These are phyloP conservation scores for Heterotis niloticus DNA, from an alignment of 2,113 vertebrate genomes.

Conservation along the genomic window DNA sequence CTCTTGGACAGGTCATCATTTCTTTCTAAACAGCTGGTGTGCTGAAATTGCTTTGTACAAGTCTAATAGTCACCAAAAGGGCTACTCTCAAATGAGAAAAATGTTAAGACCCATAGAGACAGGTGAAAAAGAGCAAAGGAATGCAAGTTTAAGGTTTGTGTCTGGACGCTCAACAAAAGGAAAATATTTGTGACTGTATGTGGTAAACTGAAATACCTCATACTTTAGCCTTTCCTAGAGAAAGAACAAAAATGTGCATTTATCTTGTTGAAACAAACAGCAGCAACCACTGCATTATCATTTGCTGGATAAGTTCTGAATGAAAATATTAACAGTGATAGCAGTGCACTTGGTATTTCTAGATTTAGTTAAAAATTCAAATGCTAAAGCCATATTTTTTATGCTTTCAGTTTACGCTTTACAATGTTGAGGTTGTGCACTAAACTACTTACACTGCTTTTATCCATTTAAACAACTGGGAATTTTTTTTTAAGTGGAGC, in stretches of 20 bases:
- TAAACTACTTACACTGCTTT: no score
- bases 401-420: no score
- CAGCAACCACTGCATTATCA: slow-evolving; percentile 19
- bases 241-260: slow-evolving; percentile 12
- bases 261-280: slow-evolving; percentile 30
- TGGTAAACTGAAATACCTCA: not conserved
- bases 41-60: not conserved
- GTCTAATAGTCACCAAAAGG: not conserved
- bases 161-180: not conserved
- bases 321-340: not conserved
- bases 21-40: not conserved
- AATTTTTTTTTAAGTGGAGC: no score
- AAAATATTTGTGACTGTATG: not conserved
- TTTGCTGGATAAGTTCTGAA: not conserved
- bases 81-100: slow-evolving; percentile 15
- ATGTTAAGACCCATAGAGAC: not conserved
- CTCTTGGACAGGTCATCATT: not conserved
- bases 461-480: no score
- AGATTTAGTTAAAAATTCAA: no score
- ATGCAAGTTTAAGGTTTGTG: slow-evolving; percentile 20
- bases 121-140: slow-evolving; percentile 25
- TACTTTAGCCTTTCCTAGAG: slow-evolving; percentile 5
- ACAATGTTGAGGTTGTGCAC: no score
- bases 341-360: not conserved
- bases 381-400: no score